Base-by-base conservation (phyloP, 2,113 vertebrate genomes). In the Taurulus bubalis region DNA sequence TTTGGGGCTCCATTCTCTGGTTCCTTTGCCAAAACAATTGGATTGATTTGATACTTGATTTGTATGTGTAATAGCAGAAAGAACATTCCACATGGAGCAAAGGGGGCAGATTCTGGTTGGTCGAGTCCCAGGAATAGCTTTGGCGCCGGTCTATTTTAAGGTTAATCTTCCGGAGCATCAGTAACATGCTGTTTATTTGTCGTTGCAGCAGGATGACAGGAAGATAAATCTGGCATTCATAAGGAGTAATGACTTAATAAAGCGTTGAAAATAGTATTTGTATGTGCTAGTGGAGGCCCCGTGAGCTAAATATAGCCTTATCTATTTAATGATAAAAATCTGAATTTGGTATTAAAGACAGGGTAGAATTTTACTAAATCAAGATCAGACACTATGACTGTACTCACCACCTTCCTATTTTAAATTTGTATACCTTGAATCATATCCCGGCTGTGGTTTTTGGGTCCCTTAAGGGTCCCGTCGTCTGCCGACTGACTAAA, bases 401-500 rank as follows among this genome's bases (percentile, higher is more conserved):
- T 20, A 11, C 71, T 62, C 71, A 10, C 20, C 56, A 26, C 6
- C 12, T 8, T 55, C 32, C 8, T 11, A 34, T 55, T 26, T 20
- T 42, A 38, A 3, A 28, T 1, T 12, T 8, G 58, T 40, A 9
- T 4, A 5, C 1, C 49, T 56, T 67, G 32, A 28, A 59, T 75
- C 66, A 79, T 2, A 72, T 45, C 22, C 51, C 9, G 2, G 22
- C 18, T 51, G 30, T 14, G 3, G 22, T 47, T 75, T 79, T 69
- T 24, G 11, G 51, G 34, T 53, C 60, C 45, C 14, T 53, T 26
- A 14, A 77, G 42, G 5, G 18, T 40, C 34, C 30, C 30, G 58
- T 64, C 56, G 1, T 56, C 59, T 64, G 11, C 22, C 3, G 9
- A 45, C 12, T 71, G 69, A 85, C 69, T 84, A 70, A 71, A n/a